These are phyloP conservation scores for Plagodis dolabraria DNA, from an alignment of 2,888 invertebrate species.

Conservation along the genomic window DNA sequence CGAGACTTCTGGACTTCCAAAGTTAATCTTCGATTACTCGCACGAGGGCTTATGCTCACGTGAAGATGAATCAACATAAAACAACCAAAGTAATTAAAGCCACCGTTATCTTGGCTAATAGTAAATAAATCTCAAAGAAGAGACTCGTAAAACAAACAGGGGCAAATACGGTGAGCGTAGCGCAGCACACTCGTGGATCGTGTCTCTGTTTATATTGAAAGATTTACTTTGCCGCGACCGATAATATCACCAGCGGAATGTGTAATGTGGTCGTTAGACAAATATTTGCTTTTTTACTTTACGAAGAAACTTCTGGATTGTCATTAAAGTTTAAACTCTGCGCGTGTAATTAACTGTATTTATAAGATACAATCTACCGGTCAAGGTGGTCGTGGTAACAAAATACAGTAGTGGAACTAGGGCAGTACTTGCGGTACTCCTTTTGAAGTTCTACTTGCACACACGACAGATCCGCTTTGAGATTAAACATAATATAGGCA, in stretches of 20 bases:
- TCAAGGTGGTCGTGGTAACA: slow-evolving; percentile 34
- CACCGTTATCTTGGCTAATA: slow-evolving; percentile 67
- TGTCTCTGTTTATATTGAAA: slow-evolving; percentile 49
- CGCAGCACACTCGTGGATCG: slow-evolving; percentile 37
- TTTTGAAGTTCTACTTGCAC: slow-evolving; percentile 51
- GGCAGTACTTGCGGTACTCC: slow-evolving; percentile 56
- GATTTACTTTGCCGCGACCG: slow-evolving; percentile 50
- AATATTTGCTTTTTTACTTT: slow-evolving; percentile 41
- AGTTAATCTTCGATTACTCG: slow-evolving; percentile 16
- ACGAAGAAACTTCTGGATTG: slow-evolving; percentile 30
- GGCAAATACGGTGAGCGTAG: slow-evolving; percentile 47
- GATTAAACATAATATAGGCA: slow-evolving; percentile 44
- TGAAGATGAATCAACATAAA: slow-evolving; percentile 59
- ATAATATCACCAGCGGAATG: slow-evolving; percentile 42
- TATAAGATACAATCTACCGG: slow-evolving; percentile 42
- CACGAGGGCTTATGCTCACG: slow-evolving; percentile 46
- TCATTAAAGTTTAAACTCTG: slow-evolving; percentile 12
- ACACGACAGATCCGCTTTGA: slow-evolving; percentile 53
- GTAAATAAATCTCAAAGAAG: slow-evolving; percentile 63
- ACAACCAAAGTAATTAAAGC: slow-evolving; percentile 68
- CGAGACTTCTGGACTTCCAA: slow-evolving; percentile 13
- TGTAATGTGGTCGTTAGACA: slow-evolving; percentile 36
- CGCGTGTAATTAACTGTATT: slow-evolving; percentile 30
- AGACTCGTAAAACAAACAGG: slow-evolving; percentile 64
- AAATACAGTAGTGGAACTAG: slow-evolving; percentile 49